Evolutionary conservation across 2,888 invertebrate genomes (phyloP).

Genomic region (Scrobipalpa atriplicella): DNA sequence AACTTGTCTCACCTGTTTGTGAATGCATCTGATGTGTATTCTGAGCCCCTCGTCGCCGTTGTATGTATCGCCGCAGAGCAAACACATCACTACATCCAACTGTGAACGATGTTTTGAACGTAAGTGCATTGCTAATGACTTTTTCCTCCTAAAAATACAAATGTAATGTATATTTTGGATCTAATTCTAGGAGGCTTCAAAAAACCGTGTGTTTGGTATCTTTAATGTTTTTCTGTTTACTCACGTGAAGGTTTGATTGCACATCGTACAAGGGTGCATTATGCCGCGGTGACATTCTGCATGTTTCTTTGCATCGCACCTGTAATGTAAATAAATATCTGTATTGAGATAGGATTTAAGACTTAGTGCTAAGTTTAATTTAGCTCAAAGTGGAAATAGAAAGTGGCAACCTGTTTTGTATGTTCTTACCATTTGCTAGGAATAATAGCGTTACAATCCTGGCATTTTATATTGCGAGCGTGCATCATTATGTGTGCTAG

Average conservation of each 20-base stretch:
- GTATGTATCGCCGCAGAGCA: slow-evolving; percentile 10
- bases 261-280: background rate
- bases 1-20: background rate
- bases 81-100: slow-evolving; percentile 9
- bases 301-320: slow-evolving; percentile 5
- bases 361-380: too few species aligned
- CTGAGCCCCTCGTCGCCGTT: slow-evolving; percentile 2
- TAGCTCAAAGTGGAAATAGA: too few species aligned
- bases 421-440: slow-evolving; percentile 9
- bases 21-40: slow-evolving; percentile 10
- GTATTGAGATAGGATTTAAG: too few species aligned
- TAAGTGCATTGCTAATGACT: background rate
- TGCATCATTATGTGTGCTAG: slow-evolving; percentile 13
- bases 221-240: background rate
- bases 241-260: slow-evolving; percentile 8
- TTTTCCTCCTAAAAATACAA: slow-evolving; percentile 4
- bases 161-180: too few species aligned
- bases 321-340: background rate
- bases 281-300: slow-evolving; percentile 8
- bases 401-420: too few species aligned
- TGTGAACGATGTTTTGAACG: background rate
- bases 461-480: slow-evolving; percentile 3
- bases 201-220: too few species aligned
- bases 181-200: too few species aligned
- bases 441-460: background rate